Conservation (phyloP, 2,797 vertebrate genomes). For the Hybognathus amarus region DNA sequence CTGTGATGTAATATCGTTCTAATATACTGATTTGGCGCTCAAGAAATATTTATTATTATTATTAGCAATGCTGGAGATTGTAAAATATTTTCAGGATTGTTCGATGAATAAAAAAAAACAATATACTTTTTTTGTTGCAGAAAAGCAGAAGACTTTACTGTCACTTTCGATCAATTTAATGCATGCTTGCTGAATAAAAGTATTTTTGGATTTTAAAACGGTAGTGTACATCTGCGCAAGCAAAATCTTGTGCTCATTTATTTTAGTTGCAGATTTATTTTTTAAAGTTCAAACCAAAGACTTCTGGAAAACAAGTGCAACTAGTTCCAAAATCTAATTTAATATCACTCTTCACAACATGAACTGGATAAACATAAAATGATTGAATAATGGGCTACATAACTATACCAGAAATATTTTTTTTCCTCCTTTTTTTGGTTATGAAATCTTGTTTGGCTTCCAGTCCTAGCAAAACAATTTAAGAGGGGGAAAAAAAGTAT, state of each 20-base stretch:
- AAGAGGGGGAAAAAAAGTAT: background rate
- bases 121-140: background rate
- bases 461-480: background rate
- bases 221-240: background rate
- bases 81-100: too few relatives aligned
- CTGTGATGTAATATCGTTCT: background rate
- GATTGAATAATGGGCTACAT: background rate
- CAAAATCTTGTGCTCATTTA: background rate
- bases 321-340: slow-evolving; percentile 24
- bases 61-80: background rate
- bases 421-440: background rate
- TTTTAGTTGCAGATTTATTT: background rate
- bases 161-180: background rate
- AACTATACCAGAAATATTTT: slow-evolving; percentile 3
- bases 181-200: background rate
- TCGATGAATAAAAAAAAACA: background rate
- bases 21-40: background rate
- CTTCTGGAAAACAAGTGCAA: slow-evolving; percentile 6
- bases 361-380: slow-evolving; percentile 26
- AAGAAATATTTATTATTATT: background rate
- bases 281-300: slow-evolving; percentile 13
- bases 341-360: slow-evolving; percentile 17
- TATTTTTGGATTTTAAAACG: background rate
- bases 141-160: background rate
- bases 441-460: background rate